A percentile compares a stretch with the other conserved stretches of the same genome.
phyloP scores from a whole-genome alignment of 2,113 vertebrate genomes.

The Pygoscelis antarcticus region DNA sequence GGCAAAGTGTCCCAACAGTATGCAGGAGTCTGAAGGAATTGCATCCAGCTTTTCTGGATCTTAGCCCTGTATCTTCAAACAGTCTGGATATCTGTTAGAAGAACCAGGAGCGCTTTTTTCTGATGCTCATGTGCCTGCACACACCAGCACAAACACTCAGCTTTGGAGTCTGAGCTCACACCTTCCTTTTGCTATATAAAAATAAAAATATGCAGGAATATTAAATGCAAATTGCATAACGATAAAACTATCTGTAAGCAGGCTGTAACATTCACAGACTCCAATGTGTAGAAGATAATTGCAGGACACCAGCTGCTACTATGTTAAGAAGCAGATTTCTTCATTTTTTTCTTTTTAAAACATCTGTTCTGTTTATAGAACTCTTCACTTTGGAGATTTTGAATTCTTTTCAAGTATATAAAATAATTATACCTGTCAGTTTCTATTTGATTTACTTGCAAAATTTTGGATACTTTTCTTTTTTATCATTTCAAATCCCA shows the following conservation, averaged over 20 bases:
- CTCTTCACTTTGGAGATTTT: background rate
- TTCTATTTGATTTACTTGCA: conserved; percentile 16
- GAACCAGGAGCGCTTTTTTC: background rate
- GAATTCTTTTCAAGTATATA: conserved; percentile 8
- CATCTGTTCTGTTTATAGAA: conserved; percentile 29
- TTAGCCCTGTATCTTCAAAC: background rate
- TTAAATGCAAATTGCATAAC: background rate
- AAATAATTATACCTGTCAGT: conserved; percentile 40
- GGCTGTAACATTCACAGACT: background rate
- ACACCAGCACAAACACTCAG: background rate
- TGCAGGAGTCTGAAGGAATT: background rate
- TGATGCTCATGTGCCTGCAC: background rate
- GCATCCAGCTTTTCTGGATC: background rate
- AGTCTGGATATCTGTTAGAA: background rate
- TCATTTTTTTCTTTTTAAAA: conserved; percentile 14
- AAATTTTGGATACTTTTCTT: background rate
- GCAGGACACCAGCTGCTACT: conserved; percentile 43
- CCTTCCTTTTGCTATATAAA: background rate
- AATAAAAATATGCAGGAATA: conserved; percentile 22
- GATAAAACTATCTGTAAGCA: background rate
- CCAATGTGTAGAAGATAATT: background rate
- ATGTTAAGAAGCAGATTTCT: conserved; percentile 32
- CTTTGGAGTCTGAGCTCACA: background rate
- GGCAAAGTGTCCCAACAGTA: background rate
- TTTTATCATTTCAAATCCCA: conserved; percentile 19